These are phyloP conservation scores for Protobothrops mucrosquamatus DNA, from an alignment of 2,113 vertebrate genomes.

Conservation along the genomic window DNA sequence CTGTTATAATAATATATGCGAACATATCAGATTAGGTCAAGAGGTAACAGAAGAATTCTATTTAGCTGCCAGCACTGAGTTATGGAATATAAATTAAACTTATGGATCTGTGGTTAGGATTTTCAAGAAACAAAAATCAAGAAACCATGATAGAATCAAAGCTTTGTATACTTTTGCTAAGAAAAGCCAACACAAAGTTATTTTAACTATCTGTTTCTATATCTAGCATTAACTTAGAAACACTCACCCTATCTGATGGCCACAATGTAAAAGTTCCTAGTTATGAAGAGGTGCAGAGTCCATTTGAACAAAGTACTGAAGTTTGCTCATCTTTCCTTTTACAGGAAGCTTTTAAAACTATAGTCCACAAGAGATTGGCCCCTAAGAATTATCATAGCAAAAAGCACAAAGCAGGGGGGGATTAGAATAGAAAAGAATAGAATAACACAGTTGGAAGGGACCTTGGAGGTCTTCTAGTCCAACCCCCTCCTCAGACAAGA, in stretches of 20 bases:
- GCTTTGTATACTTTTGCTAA: neutral
- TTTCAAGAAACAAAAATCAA: neutral
- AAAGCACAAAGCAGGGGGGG: neutral
- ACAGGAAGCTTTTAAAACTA: neutral
- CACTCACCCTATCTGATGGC: neutral
- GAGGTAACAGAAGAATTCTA: neutral
- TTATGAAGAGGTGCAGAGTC: neutral
- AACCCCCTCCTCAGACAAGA: too few species aligned
- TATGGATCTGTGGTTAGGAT: neutral
- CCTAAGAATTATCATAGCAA: neutral
- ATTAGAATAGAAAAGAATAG: too few species aligned
- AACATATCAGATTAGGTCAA: neutral
- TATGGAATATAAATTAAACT: neutral
- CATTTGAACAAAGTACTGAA: neutral
- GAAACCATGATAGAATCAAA: neutral
- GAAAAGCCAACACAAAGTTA: neutral
- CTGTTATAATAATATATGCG: neutral
- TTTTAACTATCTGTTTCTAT: neutral
- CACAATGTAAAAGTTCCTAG: neutral
- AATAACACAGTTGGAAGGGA: too few species aligned
- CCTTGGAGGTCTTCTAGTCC: too few species aligned
- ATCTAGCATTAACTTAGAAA: neutral
- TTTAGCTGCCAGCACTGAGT: neutral
- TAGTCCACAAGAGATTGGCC: neutral
- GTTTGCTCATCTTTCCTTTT: neutral